phyloP scores from a whole-genome alignment of 2,888 invertebrate genomes.

The Koerneria pararmatus region DNA sequence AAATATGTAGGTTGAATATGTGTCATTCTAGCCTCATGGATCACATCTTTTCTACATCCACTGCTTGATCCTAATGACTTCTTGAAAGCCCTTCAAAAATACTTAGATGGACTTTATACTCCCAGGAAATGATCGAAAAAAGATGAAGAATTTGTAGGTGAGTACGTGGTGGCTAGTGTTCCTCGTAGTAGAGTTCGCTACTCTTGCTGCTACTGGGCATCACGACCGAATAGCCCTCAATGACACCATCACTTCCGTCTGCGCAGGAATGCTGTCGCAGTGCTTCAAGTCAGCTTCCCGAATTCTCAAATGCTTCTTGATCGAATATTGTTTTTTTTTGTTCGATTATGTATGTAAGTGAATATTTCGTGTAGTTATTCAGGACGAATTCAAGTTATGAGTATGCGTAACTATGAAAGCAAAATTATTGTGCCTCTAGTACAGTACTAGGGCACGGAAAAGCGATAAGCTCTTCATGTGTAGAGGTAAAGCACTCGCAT shows the following conservation, averaged over 20 bases:
- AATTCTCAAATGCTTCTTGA: background rate
- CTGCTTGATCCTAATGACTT: no score
- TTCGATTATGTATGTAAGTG: background rate
- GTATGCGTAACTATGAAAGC: no score
- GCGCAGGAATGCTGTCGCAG: constrained; percentile 58
- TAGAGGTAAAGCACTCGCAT: no score
- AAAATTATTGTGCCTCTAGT: no score
- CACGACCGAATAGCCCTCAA: constrained; percentile 55
- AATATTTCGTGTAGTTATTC: background rate
- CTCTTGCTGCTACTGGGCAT: constrained; percentile 39
- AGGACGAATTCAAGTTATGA: no score
- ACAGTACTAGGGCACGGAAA: no score
- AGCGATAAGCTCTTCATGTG: no score
- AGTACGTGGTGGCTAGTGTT: constrained; percentile 56
- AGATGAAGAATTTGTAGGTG: constrained; percentile 30
- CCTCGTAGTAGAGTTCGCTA: constrained; percentile 36
- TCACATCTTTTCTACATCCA: no score
- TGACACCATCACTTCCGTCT: constrained; percentile 55
- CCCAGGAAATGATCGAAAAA: no score
- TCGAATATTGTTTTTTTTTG: background rate
- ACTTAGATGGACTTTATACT: no score
- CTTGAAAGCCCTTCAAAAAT: no score
- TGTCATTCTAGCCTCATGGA: no score
- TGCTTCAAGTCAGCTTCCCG: constrained; percentile 50
- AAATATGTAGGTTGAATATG: background rate